Percentiles rank a stretch among this genome's conserved stretches.
Evolutionary conservation across 2,797 vertebrate genomes (phyloP).

Genomic region (Ctenochaetus hawaiiensis): DNA sequence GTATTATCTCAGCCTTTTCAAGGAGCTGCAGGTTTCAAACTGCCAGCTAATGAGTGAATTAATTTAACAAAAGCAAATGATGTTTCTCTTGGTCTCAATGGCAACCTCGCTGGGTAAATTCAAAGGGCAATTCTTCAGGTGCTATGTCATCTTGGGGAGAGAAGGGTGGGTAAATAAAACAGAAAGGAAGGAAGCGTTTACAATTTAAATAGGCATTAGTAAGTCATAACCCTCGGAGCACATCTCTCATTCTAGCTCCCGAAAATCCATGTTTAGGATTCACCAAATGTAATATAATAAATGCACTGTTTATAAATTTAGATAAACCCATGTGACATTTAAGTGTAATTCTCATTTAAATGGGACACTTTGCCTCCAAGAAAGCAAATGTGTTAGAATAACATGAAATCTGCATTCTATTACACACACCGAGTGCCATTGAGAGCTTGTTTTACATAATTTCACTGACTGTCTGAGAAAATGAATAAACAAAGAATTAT

Average conservation of each 20-base stretch:
- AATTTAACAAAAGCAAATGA: conserved; percentile 80
- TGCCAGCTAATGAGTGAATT: conserved; percentile 83
- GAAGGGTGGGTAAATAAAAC: conserved; percentile 65
- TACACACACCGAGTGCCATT: conserved; percentile 63
- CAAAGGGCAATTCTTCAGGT: conserved; percentile 75
- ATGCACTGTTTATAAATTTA: conserved; percentile 77
- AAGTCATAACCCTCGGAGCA: conserved; percentile 77
- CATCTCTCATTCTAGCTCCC: conserved; percentile 45
- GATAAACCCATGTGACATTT: conserved; percentile 81
- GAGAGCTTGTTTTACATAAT: conserved; percentile 83
- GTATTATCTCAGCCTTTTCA: conserved; percentile 76
- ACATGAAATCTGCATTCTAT: conserved; percentile 76
- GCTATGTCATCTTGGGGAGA: conserved; percentile 62
- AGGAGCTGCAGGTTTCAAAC: conserved; percentile 77
- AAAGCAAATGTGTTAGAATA: conserved; percentile 81
- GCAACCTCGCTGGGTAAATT: conserved; percentile 43
- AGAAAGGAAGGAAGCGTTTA: conserved; percentile 65
- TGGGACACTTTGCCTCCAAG: conserved; percentile 80
- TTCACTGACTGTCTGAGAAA: conserved; percentile 78
- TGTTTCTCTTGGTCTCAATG: conserved; percentile 67
- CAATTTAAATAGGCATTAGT: conserved; percentile 79
- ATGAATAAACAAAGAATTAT: conserved; percentile 85
- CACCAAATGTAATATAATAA: conserved; percentile 72
- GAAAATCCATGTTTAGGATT: conserved; percentile 69
- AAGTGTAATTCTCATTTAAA: conserved; percentile 82